These are phyloP conservation scores for Mycetomoellerius zeteki DNA, from an alignment of 1,140 invertebrate species.

Conservation along the genomic window DNA sequence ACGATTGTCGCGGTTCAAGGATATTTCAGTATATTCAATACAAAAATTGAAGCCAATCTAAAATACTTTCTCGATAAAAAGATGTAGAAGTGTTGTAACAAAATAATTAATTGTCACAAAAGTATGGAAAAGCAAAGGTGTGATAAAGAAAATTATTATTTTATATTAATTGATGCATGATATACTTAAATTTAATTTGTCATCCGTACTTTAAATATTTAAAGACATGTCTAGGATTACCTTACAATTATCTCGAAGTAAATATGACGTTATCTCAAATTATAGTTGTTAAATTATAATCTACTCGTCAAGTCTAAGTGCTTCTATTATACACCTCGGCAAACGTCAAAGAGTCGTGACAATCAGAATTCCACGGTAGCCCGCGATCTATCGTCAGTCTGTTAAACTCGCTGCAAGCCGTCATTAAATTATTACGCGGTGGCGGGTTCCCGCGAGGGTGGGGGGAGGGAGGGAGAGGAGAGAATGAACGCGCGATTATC, in stretches of 20 bases:
- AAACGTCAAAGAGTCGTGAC: conserved; percentile 50
- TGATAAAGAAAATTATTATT: neutral
- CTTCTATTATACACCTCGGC: conserved; percentile 37
- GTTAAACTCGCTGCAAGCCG: conserved; percentile 39
- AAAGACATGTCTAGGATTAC: neutral
- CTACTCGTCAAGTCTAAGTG: neutral
- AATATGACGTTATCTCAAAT: conserved; percentile 19
- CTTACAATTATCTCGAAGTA: neutral
- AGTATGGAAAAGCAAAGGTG: neutral
- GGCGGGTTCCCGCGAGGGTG: neutral
- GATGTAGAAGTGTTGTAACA: neutral
- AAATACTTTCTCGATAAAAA: neutral
- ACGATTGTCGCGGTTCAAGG: conserved; percentile 11
- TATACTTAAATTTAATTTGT: conserved; percentile 13
- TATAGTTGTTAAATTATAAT: conserved; percentile 12
- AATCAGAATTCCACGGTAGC: conserved; percentile 38
- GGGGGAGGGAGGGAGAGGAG: neutral
- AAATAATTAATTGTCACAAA: neutral
- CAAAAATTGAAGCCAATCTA: neutral
- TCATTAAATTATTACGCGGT: conserved; percentile 64
- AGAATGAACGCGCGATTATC: conserved; percentile 50
- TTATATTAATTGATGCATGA: neutral
- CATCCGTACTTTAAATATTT: neutral
- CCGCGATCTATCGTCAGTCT: conserved; percentile 47
- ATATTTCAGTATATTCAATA: conserved; percentile 17